Evolutionary conservation across 2,797 vertebrate genomes (phyloP), one percentile per base, ranked within the genome.

Genomic region (Aldrovandia affinis): DNA sequence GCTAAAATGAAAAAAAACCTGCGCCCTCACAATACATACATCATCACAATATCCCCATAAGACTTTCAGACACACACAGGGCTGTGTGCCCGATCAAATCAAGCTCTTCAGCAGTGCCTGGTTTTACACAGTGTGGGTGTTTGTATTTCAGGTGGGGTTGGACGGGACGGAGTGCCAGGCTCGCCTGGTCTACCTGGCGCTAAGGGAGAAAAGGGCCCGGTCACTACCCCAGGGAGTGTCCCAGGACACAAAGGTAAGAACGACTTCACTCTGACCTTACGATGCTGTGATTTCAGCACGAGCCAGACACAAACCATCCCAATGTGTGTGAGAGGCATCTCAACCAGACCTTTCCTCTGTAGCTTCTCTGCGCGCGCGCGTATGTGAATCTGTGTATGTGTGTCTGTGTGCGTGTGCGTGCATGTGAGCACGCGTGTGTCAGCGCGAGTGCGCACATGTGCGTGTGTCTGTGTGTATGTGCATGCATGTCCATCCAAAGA

Each of bases 121-220:
- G 65, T 30, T 33, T 82, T 25, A 52, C 33, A 8, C 8, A 47
- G 30, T 80, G 28, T 59, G 36, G 36, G 10, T 25, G 25, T 42
- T 70, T 63, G 44, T 8, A 30, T 42, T 65, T 7, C 61, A 65
- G 42, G 57, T 18, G 5, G 0, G 10, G 59, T 39, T 6, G 70
- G 70, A 12, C 39, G 9, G 5, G 18, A 18, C 1, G 81, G 81
- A 15, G 3, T 18, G 9, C 65, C 50, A n/a, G 81, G 81, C 22
- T n/a, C 5, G 12, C 30, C 50, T 10, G 81, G 81, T 70, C 25
- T n/a, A 4, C 68, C 50, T 57, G 81, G 81, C 0, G 30, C 42
- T 78, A 93, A 91, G 22, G 93, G 93, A 70, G 88, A 90, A 12
- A 95, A 93, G 89, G 93, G 92, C 65, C 87, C 90, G 82, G 82